These are phyloP conservation scores for Centruroides vittatus DNA, from an alignment of 1,140 invertebrate genomes.

Conservation along the genomic window DNA sequence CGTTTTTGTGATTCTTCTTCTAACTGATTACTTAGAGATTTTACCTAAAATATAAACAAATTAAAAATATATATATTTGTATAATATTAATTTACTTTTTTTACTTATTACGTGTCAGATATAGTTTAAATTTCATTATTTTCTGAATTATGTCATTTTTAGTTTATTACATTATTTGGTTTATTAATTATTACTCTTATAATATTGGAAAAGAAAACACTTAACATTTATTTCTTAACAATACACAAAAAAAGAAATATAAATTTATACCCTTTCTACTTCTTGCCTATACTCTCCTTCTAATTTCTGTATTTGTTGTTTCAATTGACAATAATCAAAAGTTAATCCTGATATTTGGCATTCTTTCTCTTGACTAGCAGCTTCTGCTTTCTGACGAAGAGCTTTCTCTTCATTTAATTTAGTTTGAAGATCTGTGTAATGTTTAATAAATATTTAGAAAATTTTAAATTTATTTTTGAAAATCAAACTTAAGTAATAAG, in stretches of 20 bases:
- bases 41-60: constrained; percentile 32
- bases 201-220: too few species aligned
- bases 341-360: constrained; percentile 84
- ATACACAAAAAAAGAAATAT: too few species aligned
- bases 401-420: constrained; percentile 83
- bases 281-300: constrained; percentile 80
- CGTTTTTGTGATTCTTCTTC: constrained; percentile 79
- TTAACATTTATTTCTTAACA: too few species aligned
- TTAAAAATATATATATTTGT: background rate
- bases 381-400: constrained; percentile 63
- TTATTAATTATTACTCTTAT: too few species aligned
- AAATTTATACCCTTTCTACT: constrained; percentile 50
- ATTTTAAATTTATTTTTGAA: constrained; percentile 5
- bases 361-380: constrained; percentile 75
- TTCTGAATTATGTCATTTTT: too few species aligned
- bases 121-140: too few species aligned
- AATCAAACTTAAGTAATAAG: background rate
- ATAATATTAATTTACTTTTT: background rate
- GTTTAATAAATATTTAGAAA: background rate
- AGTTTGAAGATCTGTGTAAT: constrained; percentile 57
- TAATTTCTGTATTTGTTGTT: constrained; percentile 72
- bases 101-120: too few species aligned
- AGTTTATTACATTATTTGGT: too few species aligned
- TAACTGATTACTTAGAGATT: constrained; percentile 61
- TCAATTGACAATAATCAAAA: constrained; percentile 82